Base-by-base conservation (phyloP, 1,140 invertebrate species). In the Papilio dardanus region DNA sequence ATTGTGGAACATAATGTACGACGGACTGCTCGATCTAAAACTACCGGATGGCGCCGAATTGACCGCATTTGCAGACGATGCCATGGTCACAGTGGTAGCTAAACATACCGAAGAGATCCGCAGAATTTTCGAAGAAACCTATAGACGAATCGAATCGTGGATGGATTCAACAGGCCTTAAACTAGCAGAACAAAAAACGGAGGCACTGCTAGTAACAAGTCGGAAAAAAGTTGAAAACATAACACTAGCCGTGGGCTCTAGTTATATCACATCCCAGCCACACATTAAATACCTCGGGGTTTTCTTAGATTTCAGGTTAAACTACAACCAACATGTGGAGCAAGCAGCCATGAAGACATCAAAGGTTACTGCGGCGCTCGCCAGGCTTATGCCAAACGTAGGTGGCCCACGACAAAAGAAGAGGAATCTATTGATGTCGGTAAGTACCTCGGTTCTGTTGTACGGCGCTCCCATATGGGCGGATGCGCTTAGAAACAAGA, bases 1-100 rank as follows among this genome's bases (percentile, higher is more conserved):
- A 19, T 16, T 33, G 30, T 67, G 37, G 74, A 68, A 62, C 21
- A 62, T 62, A 10, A 24, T 24, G 21, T 62, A 62, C 16, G 54
- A 62, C 24, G 58, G 24, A 31, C 24, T 65, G 58, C 10, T 65
- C 7, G 31, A 65, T 65, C 28, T 65, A 7, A 65, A 0, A 28
- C 7, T 65, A 16, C 21, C 58, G 3, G 21, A 30, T n/a, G 58
- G 30, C 2, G 58, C 35, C 1, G 35, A 37, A 37, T 37, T 37
- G 12, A 37, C 35, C 35, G 35, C 35, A 1, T 37, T 37, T 8
- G 35, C 35, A 10, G 35, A 37, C 35, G 35, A 37, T 37, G 33
- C 4, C 10, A 5, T 37, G 35, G 10, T 37, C 0, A 37, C 35
- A 3, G 14, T 37, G 3, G 14, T 16, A 46, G 42, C 14, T 5